Percentiles rank a stretch among this genome's conserved stretches.
Evolutionary conservation across 2,888 invertebrate species (phyloP).

Genomic region (Apamea anceps): DNA sequence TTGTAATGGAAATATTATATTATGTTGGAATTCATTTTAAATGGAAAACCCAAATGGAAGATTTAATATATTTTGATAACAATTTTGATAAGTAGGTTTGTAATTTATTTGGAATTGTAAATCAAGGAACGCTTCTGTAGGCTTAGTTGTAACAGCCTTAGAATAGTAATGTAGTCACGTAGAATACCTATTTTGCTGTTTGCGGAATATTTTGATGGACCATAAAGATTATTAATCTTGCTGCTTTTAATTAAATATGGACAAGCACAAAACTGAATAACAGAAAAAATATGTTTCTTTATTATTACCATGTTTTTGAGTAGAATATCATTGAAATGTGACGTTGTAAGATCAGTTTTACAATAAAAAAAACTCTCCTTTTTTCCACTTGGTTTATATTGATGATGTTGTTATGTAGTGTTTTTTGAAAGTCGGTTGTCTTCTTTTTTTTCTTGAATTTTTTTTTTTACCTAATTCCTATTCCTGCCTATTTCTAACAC

Average conservation of each 20-base stretch:
- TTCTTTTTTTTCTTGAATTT: too few species aligned
- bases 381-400: background rate
- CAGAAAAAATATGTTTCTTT: background rate
- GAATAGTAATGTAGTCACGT: constrained; percentile 50
- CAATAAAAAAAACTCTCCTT: background rate
- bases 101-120: constrained; percentile 32
- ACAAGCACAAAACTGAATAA: background rate
- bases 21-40: background rate
- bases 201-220: constrained; percentile 21
- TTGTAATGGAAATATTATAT: background rate
- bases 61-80: constrained; percentile 2
- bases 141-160: constrained; percentile 18
- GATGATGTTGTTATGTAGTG: background rate
- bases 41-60: background rate
- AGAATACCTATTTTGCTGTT: constrained; percentile 19
- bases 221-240: constrained; percentile 1
- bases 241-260: constrained; percentile 6
- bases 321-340: background rate
- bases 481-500: background rate
- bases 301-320: background rate
- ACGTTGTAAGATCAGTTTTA: background rate
- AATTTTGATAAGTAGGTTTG: background rate
- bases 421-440: background rate
- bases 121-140: constrained; percentile 6
- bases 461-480: background rate